A percentile compares a stretch with the other conserved stretches of the same genome.
These are phyloP conservation scores for Cassiopea xamachana DNA, from an alignment of 30 jellyfish, hydroid and myxozoan species.

Conservation along the genomic window DNA sequence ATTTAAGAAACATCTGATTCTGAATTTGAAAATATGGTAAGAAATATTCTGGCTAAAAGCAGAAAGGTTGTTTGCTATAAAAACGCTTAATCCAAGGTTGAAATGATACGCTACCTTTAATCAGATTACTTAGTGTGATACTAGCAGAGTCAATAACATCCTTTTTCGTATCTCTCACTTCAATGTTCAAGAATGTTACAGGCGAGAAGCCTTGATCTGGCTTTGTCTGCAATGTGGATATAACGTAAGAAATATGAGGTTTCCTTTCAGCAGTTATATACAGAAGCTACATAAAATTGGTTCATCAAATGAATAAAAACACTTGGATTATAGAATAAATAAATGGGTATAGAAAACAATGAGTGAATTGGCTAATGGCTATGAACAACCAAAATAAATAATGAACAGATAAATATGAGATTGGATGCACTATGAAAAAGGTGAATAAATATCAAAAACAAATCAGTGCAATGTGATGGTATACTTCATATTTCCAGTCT, in stretches of 20 bases:
- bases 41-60: too few relatives aligned
- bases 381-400: not conserved
- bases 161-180: slow-evolving; percentile 88
- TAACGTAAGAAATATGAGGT: not conserved
- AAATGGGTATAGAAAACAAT: not conserved
- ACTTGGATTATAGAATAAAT: not conserved
- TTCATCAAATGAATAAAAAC: too few relatives aligned
- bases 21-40: too few relatives aligned
- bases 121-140: slow-evolving; percentile 75
- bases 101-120: slow-evolving; percentile 57
- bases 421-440: not conserved
- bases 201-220: slow-evolving; percentile 95
- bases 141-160: slow-evolving; percentile 92
- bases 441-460: too few relatives aligned
- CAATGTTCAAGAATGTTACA: slow-evolving; percentile 79
- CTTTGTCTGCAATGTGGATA: slow-evolving; percentile 56
- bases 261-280: too few relatives aligned
- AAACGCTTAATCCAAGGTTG: too few relatives aligned
- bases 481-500: too few relatives aligned
- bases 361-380: not conserved
- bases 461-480: too few relatives aligned
- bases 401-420: not conserved
- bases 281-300: not conserved
- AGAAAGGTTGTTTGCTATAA: too few relatives aligned
- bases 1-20: too few relatives aligned